Evolutionary conservation across 2,888 invertebrate genomes (phyloP).

Genomic region (Pandemis cinnamomeana): DNA sequence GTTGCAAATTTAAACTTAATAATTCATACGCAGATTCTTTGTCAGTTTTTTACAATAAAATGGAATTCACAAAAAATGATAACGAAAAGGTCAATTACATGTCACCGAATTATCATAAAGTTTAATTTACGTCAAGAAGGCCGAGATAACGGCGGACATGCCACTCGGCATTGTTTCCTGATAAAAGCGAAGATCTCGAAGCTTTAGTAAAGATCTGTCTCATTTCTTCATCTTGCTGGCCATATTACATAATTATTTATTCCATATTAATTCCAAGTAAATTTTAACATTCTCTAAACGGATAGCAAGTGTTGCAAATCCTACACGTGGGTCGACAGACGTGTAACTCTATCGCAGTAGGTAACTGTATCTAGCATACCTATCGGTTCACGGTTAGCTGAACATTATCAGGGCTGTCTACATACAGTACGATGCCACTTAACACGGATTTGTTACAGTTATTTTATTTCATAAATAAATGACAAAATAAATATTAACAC

Average conservation of each 20-base stretch:
- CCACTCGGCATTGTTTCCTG: conserved; percentile 30
- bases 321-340: conserved; percentile 7
- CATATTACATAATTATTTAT: not conserved
- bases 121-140: conserved; percentile 61
- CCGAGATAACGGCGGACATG: conserved; percentile 50
- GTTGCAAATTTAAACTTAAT: conserved; percentile 10
- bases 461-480: not conserved
- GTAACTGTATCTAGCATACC: conserved; percentile 50
- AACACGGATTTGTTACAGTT: not conserved
- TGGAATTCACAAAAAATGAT: conserved; percentile 32
- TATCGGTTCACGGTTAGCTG: conserved; percentile 58
- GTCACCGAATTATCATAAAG: conserved; percentile 55
- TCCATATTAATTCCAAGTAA: not conserved
- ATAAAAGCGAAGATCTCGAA: conserved; percentile 3
- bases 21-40: conserved; percentile 5
- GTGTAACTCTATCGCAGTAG: conserved; percentile 31
- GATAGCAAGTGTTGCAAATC: conserved; percentile 25
- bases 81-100: conserved; percentile 45
- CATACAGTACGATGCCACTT: not conserved
- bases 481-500: not conserved
- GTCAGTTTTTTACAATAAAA: conserved; percentile 23
- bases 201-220: not conserved
- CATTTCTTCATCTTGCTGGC: not conserved
- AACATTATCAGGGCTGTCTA: conserved; percentile 42
- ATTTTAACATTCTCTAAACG: not conserved